phyloP scores from a whole-genome alignment of 2,888 invertebrate species.

The Lumbricus terrestris region DNA sequence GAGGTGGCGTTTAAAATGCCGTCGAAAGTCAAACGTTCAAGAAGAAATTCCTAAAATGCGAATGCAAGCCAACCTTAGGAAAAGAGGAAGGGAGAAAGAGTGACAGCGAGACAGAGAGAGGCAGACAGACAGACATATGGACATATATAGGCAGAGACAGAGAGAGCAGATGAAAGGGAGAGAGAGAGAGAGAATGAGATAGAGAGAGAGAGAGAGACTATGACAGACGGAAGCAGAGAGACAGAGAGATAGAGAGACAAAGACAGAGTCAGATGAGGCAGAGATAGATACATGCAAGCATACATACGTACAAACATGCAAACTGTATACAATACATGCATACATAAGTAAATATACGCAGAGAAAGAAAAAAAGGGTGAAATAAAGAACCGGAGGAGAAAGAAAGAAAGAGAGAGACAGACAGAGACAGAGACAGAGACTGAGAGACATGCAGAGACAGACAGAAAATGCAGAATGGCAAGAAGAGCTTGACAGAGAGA shows the following conservation, averaged over 20 bases:
- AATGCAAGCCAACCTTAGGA: neutral
- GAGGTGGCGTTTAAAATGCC: neutral
- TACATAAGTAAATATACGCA: too few relatives aligned
- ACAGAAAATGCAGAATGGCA: too few relatives aligned
- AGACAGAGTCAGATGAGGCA: neutral
- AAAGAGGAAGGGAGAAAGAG: neutral
- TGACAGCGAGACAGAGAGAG: neutral
- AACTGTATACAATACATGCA: too few relatives aligned
- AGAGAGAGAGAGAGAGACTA: neutral
- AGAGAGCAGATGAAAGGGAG: neutral
- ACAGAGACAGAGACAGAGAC: too few relatives aligned
- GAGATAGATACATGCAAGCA: neutral
- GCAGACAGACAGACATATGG: neutral
- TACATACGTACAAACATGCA: too few relatives aligned
- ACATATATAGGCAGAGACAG: neutral
- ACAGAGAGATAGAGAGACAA: neutral
- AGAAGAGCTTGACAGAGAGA: too few relatives aligned
- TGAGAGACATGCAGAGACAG: too few relatives aligned
- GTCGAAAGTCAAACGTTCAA: neutral
- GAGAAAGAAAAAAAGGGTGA: too few relatives aligned
- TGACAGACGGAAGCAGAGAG: neutral
- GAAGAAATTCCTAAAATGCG: neutral
- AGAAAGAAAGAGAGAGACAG: too few relatives aligned
- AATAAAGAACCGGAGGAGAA: too few relatives aligned
- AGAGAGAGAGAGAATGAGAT: neutral